Evolutionary conservation across 1,140 invertebrate genomes (phyloP).

Genomic region (Stegodyphus mimosarum): DNA sequence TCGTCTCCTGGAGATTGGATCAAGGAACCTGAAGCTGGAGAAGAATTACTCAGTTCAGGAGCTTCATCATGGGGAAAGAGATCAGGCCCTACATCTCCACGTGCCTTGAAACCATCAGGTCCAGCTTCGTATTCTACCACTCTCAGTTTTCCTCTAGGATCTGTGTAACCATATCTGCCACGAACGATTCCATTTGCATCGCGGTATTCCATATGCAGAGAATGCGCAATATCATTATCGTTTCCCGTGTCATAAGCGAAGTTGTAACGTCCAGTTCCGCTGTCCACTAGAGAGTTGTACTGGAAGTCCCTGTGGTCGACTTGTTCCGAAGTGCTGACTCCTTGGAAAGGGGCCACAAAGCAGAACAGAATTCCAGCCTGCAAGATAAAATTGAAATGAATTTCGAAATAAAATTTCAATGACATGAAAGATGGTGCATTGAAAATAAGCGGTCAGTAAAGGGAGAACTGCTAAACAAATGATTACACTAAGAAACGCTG

Average conservation of each 20-base stretch:
- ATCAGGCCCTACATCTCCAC: constrained; percentile 57
- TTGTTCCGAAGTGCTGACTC: constrained; percentile 2
- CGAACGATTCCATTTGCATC: constrained; percentile 87
- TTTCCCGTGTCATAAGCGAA: constrained; percentile 90
- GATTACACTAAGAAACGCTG: too few relatives aligned
- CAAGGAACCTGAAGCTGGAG: neutral
- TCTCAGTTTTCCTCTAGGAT: constrained; percentile 86
- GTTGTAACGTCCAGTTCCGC: constrained; percentile 80
- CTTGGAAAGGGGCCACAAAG: neutral
- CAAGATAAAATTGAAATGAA: neutral
- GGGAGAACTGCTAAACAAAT: too few relatives aligned
- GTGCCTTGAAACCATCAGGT: constrained; percentile 66
- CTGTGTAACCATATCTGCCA: constrained; percentile 89
- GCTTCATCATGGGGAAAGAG: constrained; percentile 22
- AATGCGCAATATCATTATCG: constrained; percentile 71
- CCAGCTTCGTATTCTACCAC: constrained; percentile 91
- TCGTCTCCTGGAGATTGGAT: neutral
- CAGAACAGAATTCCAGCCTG: neutral
- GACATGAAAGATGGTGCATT: too few relatives aligned
- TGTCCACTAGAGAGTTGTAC: constrained; percentile 61
- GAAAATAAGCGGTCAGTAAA: too few relatives aligned
- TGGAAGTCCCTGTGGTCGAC: constrained; percentile 57
- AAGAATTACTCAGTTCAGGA: neutral
- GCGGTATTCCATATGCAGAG: constrained; percentile 87
- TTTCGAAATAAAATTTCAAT: too few relatives aligned